Percentiles rank a stretch among this genome's conserved stretches.
Conservation (phyloP, 2,797 vertebrate species). For the Paedocypris micromegethes region DNA sequence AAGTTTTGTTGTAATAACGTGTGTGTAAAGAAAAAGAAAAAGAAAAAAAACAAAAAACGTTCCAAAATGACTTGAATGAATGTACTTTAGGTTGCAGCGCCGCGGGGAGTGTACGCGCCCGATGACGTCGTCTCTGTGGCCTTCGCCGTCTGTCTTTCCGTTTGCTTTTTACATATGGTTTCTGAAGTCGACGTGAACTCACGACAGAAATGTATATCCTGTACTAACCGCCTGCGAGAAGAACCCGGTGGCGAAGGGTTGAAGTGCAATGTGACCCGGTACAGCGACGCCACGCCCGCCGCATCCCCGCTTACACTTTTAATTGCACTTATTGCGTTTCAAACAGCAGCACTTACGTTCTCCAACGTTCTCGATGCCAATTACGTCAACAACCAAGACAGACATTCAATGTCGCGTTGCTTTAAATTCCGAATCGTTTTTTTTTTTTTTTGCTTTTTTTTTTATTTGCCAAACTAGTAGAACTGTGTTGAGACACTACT, state of each 20-base stretch:
- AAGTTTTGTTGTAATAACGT: conserved; percentile 74
- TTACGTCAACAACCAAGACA: conserved; percentile 25
- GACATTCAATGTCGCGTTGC: conserved; percentile 10
- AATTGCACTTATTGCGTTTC: conserved; percentile 75
- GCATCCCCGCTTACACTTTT: conserved; percentile 55
- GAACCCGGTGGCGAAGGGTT: conserved; percentile 52
- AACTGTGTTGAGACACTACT: too few relatives aligned
- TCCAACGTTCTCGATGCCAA: conserved; percentile 40
- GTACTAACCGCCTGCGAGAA: conserved; percentile 66
- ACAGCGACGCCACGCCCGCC: conserved; percentile 56
- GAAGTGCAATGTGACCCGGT: conserved; percentile 64
- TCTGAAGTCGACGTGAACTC: too few relatives aligned
- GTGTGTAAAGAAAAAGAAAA: conserved; percentile 57
- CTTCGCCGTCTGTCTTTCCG: conserved; percentile 62
- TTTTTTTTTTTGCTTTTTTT: background rate
- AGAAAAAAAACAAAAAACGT: conserved; percentile 64
- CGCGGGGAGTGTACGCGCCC: conserved; percentile 58
- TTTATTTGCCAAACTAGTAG: conserved; percentile 44
- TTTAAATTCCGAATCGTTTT: background rate
- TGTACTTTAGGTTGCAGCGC: conserved; percentile 71
- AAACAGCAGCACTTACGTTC: conserved; percentile 74
- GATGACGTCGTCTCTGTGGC: conserved; percentile 60
- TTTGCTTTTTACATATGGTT: conserved; percentile 14
- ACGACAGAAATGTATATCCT: conserved; percentile 48
- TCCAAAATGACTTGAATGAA: conserved; percentile 83